Base-by-base conservation (phyloP, 30 jellyfish, hydroid and myxozoan species). In the Aurelia aurita region DNA sequence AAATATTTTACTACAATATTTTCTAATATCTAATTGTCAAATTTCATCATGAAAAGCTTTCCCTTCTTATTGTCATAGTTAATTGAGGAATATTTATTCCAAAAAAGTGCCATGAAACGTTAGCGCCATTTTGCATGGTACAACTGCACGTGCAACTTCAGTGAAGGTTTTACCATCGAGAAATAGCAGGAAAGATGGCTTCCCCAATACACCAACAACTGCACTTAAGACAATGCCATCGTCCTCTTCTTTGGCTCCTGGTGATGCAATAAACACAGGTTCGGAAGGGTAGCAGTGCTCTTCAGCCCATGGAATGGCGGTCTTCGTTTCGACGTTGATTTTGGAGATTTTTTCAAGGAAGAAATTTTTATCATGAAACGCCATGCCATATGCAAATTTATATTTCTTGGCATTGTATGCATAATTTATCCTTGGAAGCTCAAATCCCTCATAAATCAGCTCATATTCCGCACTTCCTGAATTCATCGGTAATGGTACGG, bases 171-270 rank as follows among this genome's bases (percentile, higher is more conserved):
- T 81, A 12, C 86, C 97, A 73, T 89, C 91, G 0, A 89, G 87
- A 13, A 89, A 47, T 27, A 89, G 77, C 21, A 89, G 78, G 49
- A 89, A 89, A 5, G 97, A 90, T 7, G 88, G 84, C 75, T 82
- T 90, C 28, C 97, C 97, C 7, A 69, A 71, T 47, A 90, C 94
- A 13, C 97, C 97, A 28, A 84, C 90, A 67, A 90, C 94, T 16
- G 90, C 68, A 32, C 96, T 84, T 25, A 90, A 55, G 0, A 90
- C 89, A 43, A 90, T 68, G 27, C 97, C 97, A 58, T 90, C 97
- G 69, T 90, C 97, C 64, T 90, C 97, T 11, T 85, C 90, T 34
- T n/a, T 69, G 12, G 97, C 90, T 22, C 62, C 61, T 58, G 97
- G 97, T 23, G 91, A 79, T 22, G 95, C 69, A 22, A 90, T 71